Base-by-base conservation (phyloP, 2,797 vertebrate species). In the Chanos chanos region DNA sequence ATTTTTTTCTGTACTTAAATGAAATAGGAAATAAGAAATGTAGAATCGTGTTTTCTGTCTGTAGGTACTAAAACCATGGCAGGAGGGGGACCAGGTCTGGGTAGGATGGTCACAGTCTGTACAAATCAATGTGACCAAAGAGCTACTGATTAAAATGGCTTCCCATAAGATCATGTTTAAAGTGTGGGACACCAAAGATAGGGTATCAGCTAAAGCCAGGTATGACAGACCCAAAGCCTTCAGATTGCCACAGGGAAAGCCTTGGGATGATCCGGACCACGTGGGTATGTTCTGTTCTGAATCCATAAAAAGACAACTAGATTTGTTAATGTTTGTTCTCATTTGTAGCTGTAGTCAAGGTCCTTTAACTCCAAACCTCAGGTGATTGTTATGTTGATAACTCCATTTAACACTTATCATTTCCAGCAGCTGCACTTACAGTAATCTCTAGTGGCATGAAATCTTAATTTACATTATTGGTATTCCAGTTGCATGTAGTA, bases 111-210 rank as follows among this genome's bases (percentile, higher is more conserved):
- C 54, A 43, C 87, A 93, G 12, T 74, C 55, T 7, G 75, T 89
- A 34, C 78, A 76, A 9, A 34, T 92, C 6, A 47, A 19, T 0
- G 68, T 93, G 70, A 86, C 83, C 28, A 92, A 73, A 25, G 80
- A 91, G 12, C 62, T 87, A 41, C 47, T 94, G 51, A 74, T 89
- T 69, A 87, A 86, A 78, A 70, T 93, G 1, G 79, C 75, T 18
- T 78, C 83, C 54, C 87, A 93, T 68, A 89, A 85, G 75, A 86
- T 93, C 64, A 78, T 56, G 21, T 41, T 92, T 30, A 83, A 66
- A 39, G 64, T 94, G 36, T 93, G 89, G 89, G 85, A 92, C 70
- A 62, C 66, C 6, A 90, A 81, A 65, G 84, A 90, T 9, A 89
- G 77, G 56, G 36, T 91, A 49, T 86, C 80, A 1, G 61, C 64